These are phyloP conservation scores for Lutraria rhynchaena DNA, from an alignment of 1,140 invertebrate genomes.

Conservation along the genomic window DNA sequence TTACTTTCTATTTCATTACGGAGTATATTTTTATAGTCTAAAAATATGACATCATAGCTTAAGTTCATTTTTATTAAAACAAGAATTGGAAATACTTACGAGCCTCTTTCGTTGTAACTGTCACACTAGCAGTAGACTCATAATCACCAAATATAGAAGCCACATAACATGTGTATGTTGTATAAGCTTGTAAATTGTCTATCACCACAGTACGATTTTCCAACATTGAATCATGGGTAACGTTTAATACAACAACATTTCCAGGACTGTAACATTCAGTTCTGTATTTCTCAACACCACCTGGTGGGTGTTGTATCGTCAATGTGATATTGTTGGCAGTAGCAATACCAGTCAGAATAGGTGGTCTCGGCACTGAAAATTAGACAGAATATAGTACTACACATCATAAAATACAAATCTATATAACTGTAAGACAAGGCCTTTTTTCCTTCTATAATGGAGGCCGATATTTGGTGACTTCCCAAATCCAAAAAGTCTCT, in stretches of 20 bases:
- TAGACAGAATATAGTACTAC: too few relatives aligned
- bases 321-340: constrained; percentile 60
- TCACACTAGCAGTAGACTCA: constrained; percentile 41
- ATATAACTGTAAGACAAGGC: too few relatives aligned
- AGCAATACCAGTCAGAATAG: constrained; percentile 44
- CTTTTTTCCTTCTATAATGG: too few relatives aligned
- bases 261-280: constrained; percentile 54
- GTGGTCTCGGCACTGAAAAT: constrained; percentile 71
- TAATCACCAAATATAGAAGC: constrained; percentile 57
- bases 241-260: constrained; percentile 47
- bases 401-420: too few relatives aligned
- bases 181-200: constrained; percentile 63
- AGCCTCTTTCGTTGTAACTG: constrained; percentile 65
- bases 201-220: constrained; percentile 48
- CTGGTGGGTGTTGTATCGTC: constrained; percentile 60
- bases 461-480: too few relatives aligned
- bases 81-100: constrained; percentile 60
- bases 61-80: too few relatives aligned
- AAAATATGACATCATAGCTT: too few relatives aligned
- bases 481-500: too few relatives aligned
- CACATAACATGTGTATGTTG: constrained; percentile 68
- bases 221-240: constrained; percentile 6
- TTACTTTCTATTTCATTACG: too few relatives aligned
- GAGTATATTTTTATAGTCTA: too few relatives aligned
- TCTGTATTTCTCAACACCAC: constrained; percentile 63